Base-by-base conservation (phyloP, 2,888 invertebrate species). In the Apamea epomidion region DNA sequence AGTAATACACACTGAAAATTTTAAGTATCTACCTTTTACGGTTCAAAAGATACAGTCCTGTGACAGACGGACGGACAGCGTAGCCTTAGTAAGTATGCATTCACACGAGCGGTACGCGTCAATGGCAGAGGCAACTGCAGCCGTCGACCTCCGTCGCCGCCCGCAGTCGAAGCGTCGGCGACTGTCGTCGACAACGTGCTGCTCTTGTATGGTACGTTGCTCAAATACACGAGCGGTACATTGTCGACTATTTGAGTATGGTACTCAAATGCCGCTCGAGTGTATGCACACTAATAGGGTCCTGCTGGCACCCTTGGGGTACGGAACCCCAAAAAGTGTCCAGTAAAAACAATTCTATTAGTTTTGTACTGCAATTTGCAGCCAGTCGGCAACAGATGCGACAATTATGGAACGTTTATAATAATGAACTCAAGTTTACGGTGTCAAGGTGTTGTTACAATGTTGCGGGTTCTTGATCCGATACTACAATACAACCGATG, bases 361-460 rank as follows among this genome's bases (percentile, higher is more conserved):
- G 58, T 76, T 62, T 73, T 54, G n/a, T 60, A 74, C 21, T 65
- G 48, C 48, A 16, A 48, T 48, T 48, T 48, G 58, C 64, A 72
- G 54, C 42, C 54, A 58, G 74, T 16, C 60, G n/a, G 32, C 76
- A 73, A 86, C 82, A 82, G 75, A 81, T 75, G 78, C 58, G n/a
- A 76, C 74, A 81, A 83, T 82, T 89, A 88, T 86, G 83, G 87
- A 90, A 84, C 80, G 58, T 78, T 64, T 78, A 73, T 76, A 87
- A 73, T 76, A 87, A 87, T 84, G 79, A 81, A 85, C 85, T 73
- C 89, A 88, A 90, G 92, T 91, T 91, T 89, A 89, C 91, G 80
- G 88, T 92, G 92, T 92, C 92, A 92, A 92, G 93, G 92, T 90
- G 87, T 48, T 71, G 76, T 62, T 82, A 92, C 92, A 89, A 75